These are phyloP conservation scores for Melanogrammus aeglefinus DNA, from an alignment of 2,797 vertebrate genomes.

Conservation along the genomic window DNA sequence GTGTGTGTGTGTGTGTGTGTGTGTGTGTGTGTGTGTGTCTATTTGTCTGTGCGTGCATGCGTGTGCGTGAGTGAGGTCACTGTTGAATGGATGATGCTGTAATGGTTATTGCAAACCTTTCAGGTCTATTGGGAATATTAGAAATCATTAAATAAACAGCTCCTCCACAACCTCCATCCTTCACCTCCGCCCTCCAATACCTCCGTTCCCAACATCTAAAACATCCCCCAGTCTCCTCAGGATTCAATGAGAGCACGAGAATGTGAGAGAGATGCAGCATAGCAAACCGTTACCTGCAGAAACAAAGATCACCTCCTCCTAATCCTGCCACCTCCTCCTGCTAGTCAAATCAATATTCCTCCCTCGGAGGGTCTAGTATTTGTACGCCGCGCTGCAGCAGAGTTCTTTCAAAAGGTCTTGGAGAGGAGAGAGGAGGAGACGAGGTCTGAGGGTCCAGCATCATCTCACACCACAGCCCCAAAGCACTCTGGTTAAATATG, in stretches of 20 bases:
- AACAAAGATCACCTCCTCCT: not conserved
- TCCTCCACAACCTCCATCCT: not conserved
- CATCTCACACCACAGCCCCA: constrained; percentile 69
- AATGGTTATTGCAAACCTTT: too few relatives aligned
- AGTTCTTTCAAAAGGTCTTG: not conserved
- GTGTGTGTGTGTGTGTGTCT: too few relatives aligned
- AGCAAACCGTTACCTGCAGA: not conserved
- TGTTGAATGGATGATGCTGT: too few relatives aligned
- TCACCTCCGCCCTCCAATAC: not conserved
- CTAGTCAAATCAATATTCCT: not conserved
- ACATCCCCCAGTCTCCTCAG: not conserved
- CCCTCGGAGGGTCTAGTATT: not conserved
- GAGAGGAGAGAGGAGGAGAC: not conserved
- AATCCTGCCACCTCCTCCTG: not conserved
- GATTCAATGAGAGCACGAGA: not conserved
- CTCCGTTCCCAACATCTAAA: not conserved
- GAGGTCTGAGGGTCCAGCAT: constrained; percentile 25
- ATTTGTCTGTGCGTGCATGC: too few relatives aligned
- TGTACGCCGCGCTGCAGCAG: not conserved
- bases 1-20: too few relatives aligned
- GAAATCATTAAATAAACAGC: not conserved
- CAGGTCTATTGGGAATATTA: too few relatives aligned
- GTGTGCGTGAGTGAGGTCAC: too few relatives aligned
- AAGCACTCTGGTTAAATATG: constrained; percentile 73
- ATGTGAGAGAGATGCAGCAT: not conserved